These are phyloP conservation scores for Pseudomyrmex dendroicus DNA, from an alignment of 1,140 invertebrate genomes.

Conservation along the genomic window DNA sequence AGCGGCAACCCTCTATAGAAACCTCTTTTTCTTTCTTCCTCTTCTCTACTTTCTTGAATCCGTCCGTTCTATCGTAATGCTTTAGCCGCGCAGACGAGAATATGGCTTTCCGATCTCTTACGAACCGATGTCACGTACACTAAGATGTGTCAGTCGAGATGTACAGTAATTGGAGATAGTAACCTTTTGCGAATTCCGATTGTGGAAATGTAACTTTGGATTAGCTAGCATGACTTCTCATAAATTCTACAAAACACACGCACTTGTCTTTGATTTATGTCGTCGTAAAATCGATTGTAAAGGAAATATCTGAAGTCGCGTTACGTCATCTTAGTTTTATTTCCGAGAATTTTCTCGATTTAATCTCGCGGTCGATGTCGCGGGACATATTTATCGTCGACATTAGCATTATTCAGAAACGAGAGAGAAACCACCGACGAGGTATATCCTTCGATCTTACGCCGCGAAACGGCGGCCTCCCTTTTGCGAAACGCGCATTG, in stretches of 20 bases:
- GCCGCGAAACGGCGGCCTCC: constrained; percentile 25
- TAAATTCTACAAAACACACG: not conserved
- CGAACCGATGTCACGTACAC: constrained; percentile 10
- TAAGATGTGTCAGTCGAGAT: constrained; percentile 14
- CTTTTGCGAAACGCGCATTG: constrained; percentile 40
- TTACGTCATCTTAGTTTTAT: constrained; percentile 35
- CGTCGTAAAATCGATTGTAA: constrained; percentile 1
- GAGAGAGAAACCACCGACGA: constrained; percentile 5
- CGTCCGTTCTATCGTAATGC: constrained; percentile 18
- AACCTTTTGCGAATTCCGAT: constrained; percentile 2
- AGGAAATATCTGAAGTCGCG: not conserved
- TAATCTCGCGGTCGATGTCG: constrained; percentile 45
- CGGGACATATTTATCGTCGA: constrained; percentile 64
- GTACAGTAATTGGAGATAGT: constrained; percentile 19
- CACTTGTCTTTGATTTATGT: not conserved
- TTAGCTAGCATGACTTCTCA: not conserved
- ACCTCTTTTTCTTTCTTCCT: constrained; percentile 1
- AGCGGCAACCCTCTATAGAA: constrained; percentile 55
- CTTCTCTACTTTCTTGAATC: not conserved
- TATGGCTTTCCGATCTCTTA: constrained; percentile 35
- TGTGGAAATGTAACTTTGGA: constrained; percentile 1
- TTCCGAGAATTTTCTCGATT: constrained; percentile 67
- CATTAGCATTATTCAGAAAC: constrained; percentile 68
- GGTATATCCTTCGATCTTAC: constrained; percentile 66
- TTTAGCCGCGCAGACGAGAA: constrained; percentile 54